A percentile compares a stretch with the other conserved stretches of the same genome.
Conservation (phyloP, 2,888 invertebrate genomes). For the Troides helena region DNA sequence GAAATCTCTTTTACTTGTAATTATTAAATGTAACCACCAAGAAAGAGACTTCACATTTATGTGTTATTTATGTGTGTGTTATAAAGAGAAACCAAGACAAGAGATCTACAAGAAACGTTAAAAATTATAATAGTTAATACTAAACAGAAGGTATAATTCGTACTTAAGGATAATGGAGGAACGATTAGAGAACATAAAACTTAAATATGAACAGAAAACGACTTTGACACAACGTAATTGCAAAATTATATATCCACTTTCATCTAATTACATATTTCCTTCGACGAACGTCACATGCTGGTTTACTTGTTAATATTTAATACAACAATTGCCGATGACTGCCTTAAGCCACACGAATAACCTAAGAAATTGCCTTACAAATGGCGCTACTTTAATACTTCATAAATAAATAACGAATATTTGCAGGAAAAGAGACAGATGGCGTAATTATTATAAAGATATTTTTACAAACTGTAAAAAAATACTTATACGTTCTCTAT, state of each 20-base stretch:
- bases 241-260: conserved; percentile 2
- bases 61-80: no score
- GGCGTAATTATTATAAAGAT: not conserved
- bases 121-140: no score
- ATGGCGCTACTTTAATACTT: conserved; percentile 1
- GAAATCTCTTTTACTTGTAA: no score
- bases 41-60: no score
- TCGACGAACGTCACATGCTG: not conserved
- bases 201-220: no score
- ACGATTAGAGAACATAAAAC: no score
- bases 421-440: conserved; percentile 1
- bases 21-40: no score
- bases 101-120: no score
- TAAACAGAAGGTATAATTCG: no score
- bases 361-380: conserved; percentile 11
- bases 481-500: no score
- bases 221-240: not conserved
- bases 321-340: not conserved
- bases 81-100: no score
- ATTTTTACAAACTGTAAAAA: not conserved
- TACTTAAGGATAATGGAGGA: no score
- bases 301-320: conserved; percentile 11
- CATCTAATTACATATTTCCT: conserved; percentile 2
- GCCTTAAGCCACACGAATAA: not conserved
- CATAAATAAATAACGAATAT: conserved; percentile 13